A percentile compares a stretch with the other conserved stretches of the same genome.
These are phyloP conservation scores for Proteles cristata DNA, from an alignment of 2,113 vertebrate species.

Conservation along the genomic window DNA sequence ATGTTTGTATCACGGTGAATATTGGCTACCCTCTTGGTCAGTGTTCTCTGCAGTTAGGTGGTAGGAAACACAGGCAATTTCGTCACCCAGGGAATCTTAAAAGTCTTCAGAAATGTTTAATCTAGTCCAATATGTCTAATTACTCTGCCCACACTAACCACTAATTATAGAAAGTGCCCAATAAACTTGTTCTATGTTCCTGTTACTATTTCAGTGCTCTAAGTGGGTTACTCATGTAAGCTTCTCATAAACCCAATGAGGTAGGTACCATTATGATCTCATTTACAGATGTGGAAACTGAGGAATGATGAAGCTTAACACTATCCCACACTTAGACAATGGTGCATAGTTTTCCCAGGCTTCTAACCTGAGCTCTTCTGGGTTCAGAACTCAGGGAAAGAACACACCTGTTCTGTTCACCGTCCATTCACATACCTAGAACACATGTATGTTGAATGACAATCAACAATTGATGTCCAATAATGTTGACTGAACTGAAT, in stretches of 20 bases:
- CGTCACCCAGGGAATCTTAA: not conserved
- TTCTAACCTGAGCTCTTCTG: not conserved
- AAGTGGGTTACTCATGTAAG: not conserved
- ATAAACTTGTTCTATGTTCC: not conserved
- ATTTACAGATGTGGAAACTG: not conserved
- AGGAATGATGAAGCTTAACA: not conserved
- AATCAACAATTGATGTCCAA: not conserved
- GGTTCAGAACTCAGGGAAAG: not conserved
- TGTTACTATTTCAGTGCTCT: not conserved
- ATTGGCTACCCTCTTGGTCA: not conserved
- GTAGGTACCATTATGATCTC: not conserved
- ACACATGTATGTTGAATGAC: not conserved
- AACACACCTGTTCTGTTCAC: not conserved
- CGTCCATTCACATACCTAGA: not conserved
- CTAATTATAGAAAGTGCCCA: not conserved
- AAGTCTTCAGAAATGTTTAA: constrained; percentile 39
- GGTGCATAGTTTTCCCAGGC: not conserved
- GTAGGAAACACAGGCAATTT: not conserved
- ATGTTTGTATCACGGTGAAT: not conserved
- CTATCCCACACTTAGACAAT: not conserved
- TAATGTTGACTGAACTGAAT: not conserved
- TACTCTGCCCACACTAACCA: not conserved
- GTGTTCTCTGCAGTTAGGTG: not conserved
- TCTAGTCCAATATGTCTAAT: not conserved
- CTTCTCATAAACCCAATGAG: not conserved